phyloP scores from a whole-genome alignment of 2,888 invertebrate genomes.

The Heliothis peltigera region DNA sequence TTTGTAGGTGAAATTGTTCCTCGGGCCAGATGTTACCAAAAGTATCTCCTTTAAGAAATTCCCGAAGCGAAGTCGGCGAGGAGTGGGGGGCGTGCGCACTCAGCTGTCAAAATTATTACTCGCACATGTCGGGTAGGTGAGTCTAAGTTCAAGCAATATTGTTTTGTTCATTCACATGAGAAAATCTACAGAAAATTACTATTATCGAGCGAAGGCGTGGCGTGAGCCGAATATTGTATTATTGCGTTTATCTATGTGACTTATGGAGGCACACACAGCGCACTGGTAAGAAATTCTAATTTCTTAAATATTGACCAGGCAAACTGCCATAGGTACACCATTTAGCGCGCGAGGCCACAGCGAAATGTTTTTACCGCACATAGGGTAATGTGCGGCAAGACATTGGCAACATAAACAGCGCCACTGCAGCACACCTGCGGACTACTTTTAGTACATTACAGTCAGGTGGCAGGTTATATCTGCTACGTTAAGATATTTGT shows the following conservation, averaged over 20 bases:
- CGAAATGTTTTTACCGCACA: neutral
- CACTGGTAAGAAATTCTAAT: too few relatives aligned
- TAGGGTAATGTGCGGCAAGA: neutral
- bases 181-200: constrained; percentile 56
- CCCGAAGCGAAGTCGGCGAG: constrained; percentile 3
- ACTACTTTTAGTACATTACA: constrained; percentile 32
- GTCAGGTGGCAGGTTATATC: neutral
- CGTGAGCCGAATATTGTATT: constrained; percentile 42
- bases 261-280: neutral
- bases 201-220: constrained; percentile 30
- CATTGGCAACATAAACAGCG: constrained; percentile 15
- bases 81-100: constrained; percentile 60
- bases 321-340: neutral
- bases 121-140: constrained; percentile 57
- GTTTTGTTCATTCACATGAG: constrained; percentile 61
- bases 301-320: too few relatives aligned
- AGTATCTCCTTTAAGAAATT: constrained; percentile 46
- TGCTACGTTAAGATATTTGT: too few relatives aligned
- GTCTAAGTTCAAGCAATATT: constrained; percentile 63
- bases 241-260: constrained; percentile 19
- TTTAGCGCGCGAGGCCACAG: neutral
- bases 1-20: constrained; percentile 46
- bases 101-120: constrained; percentile 69
- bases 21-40: constrained; percentile 60
- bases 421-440: constrained; percentile 28